A percentile compares a stretch with the other conserved stretches of the same genome.
These are phyloP conservation scores for Pelochelys cantorii DNA, from an alignment of 2,797 vertebrate genomes.

Conservation along the genomic window DNA sequence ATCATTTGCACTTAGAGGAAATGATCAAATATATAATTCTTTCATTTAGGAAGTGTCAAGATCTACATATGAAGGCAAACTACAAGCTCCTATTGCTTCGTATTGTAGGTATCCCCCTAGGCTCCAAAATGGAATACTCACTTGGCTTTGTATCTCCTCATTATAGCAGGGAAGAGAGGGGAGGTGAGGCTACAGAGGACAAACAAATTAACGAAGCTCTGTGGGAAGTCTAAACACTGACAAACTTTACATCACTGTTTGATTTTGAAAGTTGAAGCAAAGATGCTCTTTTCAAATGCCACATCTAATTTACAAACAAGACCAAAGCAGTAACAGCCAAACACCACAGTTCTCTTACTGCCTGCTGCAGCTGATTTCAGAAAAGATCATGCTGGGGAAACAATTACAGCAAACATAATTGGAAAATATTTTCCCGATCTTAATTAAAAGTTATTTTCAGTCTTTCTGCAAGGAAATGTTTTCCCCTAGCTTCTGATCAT, in stretches of 20 bases:
- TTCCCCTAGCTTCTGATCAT: slow-evolving; percentile 2
- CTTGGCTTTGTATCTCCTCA: slow-evolving; percentile 55
- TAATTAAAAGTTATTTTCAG: slow-evolving; percentile 71
- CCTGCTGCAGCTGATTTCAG: slow-evolving; percentile 33
- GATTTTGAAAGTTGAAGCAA: slow-evolving; percentile 65
- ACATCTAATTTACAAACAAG: slow-evolving; percentile 65
- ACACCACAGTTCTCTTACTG: slow-evolving; percentile 25
- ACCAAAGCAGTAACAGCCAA: slow-evolving; percentile 33
- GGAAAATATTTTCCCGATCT: slow-evolving; percentile 50
- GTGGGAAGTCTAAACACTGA: slow-evolving; percentile 71
- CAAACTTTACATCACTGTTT: slow-evolving; percentile 73
- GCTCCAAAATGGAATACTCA: slow-evolving; percentile 62
- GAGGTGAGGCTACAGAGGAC: slow-evolving; percentile 23
- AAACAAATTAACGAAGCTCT: slow-evolving; percentile 69
- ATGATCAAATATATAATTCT: not conserved
- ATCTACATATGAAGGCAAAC: slow-evolving; percentile 31
- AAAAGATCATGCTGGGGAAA: slow-evolving; percentile 28
- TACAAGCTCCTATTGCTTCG: slow-evolving; percentile 26
- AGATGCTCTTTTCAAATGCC: slow-evolving; percentile 65
- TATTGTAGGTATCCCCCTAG: slow-evolving; percentile 49
- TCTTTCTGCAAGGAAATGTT: slow-evolving; percentile 12
- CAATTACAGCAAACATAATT: slow-evolving; percentile 37
- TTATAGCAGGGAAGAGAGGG: slow-evolving; percentile 33
- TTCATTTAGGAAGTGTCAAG: slow-evolving; percentile 50
- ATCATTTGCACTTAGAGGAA: not conserved